These are phyloP conservation scores for Drosophila maculinotata DNA, from an alignment of 2,888 invertebrate genomes.

Conservation along the genomic window DNA sequence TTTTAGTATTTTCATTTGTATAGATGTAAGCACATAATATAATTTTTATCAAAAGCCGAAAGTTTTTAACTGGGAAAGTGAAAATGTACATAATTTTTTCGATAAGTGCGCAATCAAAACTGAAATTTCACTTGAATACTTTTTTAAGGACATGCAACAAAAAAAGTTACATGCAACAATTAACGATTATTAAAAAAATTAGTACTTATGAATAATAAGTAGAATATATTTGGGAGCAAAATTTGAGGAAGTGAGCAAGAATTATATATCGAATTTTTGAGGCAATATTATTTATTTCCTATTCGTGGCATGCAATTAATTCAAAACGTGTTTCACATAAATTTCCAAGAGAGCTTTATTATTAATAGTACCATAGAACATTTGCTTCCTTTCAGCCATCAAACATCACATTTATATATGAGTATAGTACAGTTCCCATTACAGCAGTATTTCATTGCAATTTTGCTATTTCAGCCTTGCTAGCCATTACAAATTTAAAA, in stretches of 20 bases:
- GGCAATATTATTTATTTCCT: neutral
- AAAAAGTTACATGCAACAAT: neutral
- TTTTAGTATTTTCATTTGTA: slow-evolving; percentile 17
- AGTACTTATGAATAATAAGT: neutral
- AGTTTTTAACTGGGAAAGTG: slow-evolving; percentile 32
- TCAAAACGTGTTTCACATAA: no score
- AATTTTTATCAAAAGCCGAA: slow-evolving; percentile 37
- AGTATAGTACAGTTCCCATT: slow-evolving; percentile 15
- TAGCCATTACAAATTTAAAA: slow-evolving; percentile 46
- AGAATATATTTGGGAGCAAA: neutral
- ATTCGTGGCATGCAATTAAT: neutral
- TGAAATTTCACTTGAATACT: neutral
- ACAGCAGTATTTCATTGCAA: slow-evolving; percentile 11
- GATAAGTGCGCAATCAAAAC: slow-evolving; percentile 17
- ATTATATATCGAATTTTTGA: neutral
- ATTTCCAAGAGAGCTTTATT: neutral
- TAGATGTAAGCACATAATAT: slow-evolving; percentile 17
- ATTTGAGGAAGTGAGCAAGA: neutral
- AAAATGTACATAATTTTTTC: slow-evolving; percentile 21
- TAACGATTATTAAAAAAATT: neutral
- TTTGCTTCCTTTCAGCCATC: neutral
- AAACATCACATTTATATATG: slow-evolving; percentile 5
- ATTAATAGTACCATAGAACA: neutral
- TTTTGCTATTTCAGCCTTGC: slow-evolving; percentile 11
- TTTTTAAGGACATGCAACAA: neutral